Conservation (phyloP, 2,888 invertebrate species). For the Temnothorax rugatulus region DNA sequence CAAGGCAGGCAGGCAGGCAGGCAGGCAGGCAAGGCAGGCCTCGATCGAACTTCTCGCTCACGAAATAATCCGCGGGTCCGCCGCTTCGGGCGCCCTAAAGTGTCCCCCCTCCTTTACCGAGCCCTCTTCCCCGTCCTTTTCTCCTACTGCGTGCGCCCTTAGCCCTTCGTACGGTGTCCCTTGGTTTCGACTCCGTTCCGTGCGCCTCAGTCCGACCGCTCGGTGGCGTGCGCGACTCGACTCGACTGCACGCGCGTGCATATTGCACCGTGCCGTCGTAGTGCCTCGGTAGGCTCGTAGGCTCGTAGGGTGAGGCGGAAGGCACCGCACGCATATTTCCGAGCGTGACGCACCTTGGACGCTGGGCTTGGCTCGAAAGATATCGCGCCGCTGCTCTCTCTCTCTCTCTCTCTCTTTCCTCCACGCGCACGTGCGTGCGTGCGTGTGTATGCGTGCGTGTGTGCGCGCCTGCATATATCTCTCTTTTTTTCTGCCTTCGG, state of each 20-base stretch:
- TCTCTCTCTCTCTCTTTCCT: conserved; percentile 4
- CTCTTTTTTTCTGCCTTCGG: conserved; percentile 2
- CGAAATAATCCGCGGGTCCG: conserved; percentile 55
- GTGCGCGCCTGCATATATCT: conserved; percentile 40
- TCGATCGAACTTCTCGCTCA: conserved; percentile 55
- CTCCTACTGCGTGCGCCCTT: conserved; percentile 28
- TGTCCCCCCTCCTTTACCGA: background rate
- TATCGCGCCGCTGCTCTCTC: conserved; percentile 59
- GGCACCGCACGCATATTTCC: conserved; percentile 78
- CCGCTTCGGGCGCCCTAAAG: conserved; percentile 42
- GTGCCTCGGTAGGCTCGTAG: background rate
- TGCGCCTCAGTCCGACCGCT: conserved; percentile 24
- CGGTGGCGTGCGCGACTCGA: conserved; percentile 24
- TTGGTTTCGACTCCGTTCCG: conserved; percentile 31
- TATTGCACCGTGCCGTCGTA: background rate
- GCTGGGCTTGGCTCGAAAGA: conserved; percentile 78
- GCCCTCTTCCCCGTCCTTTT: background rate
- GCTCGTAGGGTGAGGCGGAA: conserved; percentile 64
- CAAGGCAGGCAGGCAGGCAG: background rate
- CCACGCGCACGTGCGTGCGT: conserved; percentile 61
- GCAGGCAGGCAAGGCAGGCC: background rate
- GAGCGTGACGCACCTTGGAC: conserved; percentile 82
- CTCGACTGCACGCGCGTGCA: conserved; percentile 53
- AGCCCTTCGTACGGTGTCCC: conserved; percentile 24
- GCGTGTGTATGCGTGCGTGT: conserved; percentile 57